These are phyloP conservation scores for Condylura cristata DNA, from an alignment of 2,113 vertebrate genomes.

Conservation along the genomic window DNA sequence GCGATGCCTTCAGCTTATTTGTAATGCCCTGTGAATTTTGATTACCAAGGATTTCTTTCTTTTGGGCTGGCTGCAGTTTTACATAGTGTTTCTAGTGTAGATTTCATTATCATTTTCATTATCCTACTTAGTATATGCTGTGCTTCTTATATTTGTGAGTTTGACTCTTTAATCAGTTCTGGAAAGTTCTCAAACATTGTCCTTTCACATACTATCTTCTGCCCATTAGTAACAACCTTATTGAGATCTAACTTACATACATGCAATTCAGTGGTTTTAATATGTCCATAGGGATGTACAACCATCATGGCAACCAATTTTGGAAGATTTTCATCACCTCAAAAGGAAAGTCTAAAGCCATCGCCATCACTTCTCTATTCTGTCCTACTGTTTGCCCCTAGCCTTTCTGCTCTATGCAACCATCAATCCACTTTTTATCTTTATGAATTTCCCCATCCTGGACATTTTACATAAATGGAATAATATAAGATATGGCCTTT, in stretches of 20 bases:
- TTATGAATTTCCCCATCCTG: background rate
- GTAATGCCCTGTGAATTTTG: background rate
- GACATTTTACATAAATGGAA: background rate
- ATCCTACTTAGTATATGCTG: background rate
- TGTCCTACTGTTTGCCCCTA: background rate
- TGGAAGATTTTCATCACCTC: slow-evolving; percentile 4
- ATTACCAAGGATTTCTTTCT: slow-evolving; percentile 12
- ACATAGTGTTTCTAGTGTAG: background rate
- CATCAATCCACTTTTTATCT: background rate
- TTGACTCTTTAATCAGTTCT: background rate
- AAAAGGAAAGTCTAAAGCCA: background rate
- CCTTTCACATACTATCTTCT: background rate
- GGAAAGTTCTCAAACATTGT: background rate
- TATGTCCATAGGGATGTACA: background rate
- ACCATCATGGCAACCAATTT: background rate
- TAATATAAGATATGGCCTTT: background rate
- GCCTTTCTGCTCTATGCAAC: background rate
- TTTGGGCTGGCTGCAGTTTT: background rate
- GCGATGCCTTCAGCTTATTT: background rate
- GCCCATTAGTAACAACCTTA: background rate
- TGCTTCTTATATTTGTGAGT: slow-evolving; percentile 27
- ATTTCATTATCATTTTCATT: slow-evolving; percentile 38
- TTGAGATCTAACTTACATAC: background rate
- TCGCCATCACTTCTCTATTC: background rate
- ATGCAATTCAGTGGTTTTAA: slow-evolving; percentile 30